Evolutionary conservation across 2,113 vertebrate genomes (phyloP), one percentile per base, ranked within the genome.

Genomic region (Catharus minimus): DNA sequence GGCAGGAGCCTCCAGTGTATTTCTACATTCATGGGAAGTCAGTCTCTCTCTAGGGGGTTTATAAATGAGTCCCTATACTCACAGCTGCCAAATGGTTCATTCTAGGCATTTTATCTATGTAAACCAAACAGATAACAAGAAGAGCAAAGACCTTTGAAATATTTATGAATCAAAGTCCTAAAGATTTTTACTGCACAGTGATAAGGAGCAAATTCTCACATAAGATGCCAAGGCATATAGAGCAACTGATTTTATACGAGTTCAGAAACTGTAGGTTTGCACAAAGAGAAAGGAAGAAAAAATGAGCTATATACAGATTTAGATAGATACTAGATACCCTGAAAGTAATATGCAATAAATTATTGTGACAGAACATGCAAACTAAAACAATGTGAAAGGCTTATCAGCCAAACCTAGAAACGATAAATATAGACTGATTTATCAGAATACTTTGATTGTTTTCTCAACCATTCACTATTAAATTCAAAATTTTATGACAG

Each of bases 81-180:
- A 7, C 23, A 61, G 66, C 52, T 84, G 78, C 57, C 91, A 94
- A 69, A 90, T 47, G 69, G 69, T 95, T 76, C 41, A 56, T 89
- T 78, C 38, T 68, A 90, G 74, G 30, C 66, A 68, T 79, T 89
- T 87, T 77, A 87, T 69, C 71, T 72, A 26, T 82, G 77, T 76
- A 90, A 90, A 94, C 39, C 43, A 52, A 93, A 73, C 7, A 68
- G 84, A 87, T 80, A 94, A 79, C 24, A 78, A 68, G n/a, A 33
- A 79, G 66, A 79, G 55, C 71, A 93, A 95, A 69, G 81, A 80
- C 71, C 77, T 85, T 52, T 50, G 60, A 82, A 79, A 76, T 82
- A 88, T 46, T 92, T 94, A 85, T 33, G 19, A 90, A 66, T 69
- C 79, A 27, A 76, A 93, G 73, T 49, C 62, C 67, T 58, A 80